Evolutionary conservation across 2,888 invertebrate genomes (phyloP), one percentile per base, ranked within the genome.

Genomic region (Escarpia spicata): DNA sequence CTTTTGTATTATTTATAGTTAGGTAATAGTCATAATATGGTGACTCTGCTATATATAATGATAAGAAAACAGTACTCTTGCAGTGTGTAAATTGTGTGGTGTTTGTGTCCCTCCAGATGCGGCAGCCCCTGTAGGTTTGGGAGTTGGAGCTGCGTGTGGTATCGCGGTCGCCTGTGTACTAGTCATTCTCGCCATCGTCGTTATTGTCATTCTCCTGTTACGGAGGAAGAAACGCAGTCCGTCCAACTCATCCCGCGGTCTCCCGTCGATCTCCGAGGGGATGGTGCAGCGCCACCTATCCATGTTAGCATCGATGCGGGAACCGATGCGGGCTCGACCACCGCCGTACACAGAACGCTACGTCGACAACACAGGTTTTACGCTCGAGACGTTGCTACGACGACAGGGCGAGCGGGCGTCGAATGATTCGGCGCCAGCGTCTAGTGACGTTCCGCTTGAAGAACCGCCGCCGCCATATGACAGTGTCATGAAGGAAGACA

Each of bases 401-500:
- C 52, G 43, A 91, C 92, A n/a, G 15, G 43, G 4, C 43, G 45
- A n/a, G 45, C 92, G 4, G 37, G 43, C 43, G 89, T 45, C 19
- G 37, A 15, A n/a, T 10, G n/a, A 37, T 91, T 52, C n/a, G 91
- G 75, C 43, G 92, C 91, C 10, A 4, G 60, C 26, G 75, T 60
- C 19, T 19, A 89, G 26, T 52, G 60, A 37, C 60, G 91, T 15
- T 3, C 60, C 31, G 91, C 91, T 15, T 90, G 90, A 31, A 60
- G 92, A 92, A n/a, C 91, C 92, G 3, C 92, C 92, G 12, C 92
- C 92, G 12, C 91, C 92, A 10, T 92, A 92, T 44, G 91, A 91
- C 91, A 92, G 92, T 31, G 92, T 92, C 2, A 90, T 92, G 15
- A 75, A 75, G 75, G 75, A 75, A 26, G 75, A 75, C 75, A 75